These are phyloP conservation scores for Muntiacus muntjak DNA, from an alignment of 2,113 vertebrate species.

Conservation along the genomic window DNA sequence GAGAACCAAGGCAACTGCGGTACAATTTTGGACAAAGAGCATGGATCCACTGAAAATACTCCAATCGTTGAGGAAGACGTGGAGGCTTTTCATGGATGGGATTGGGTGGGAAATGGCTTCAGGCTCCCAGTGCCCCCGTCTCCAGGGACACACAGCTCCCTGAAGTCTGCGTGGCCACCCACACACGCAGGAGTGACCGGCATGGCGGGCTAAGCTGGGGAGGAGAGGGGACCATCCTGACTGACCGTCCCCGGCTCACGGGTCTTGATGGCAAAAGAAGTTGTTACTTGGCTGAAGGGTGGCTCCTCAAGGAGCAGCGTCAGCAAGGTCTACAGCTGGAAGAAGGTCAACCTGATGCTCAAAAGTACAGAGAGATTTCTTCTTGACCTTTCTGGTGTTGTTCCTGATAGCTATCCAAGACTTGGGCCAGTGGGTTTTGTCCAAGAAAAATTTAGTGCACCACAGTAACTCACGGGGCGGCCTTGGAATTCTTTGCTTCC, in stretches of 20 bases:
- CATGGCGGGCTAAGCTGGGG: not conserved
- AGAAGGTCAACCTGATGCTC: not conserved
- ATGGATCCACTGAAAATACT: not conserved
- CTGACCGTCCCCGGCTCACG: not conserved
- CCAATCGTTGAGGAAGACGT: not conserved
- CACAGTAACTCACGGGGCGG: not conserved
- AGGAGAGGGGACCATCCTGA: not conserved
- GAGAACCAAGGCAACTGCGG: not conserved
- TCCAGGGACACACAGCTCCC: not conserved
- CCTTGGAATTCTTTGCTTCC: not conserved
- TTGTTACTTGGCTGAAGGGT: not conserved
- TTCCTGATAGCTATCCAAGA: not conserved
- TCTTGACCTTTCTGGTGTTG: not conserved
- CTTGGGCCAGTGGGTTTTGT: not conserved
- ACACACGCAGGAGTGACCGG: not conserved
- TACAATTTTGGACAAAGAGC: not conserved
- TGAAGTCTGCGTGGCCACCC: not conserved
- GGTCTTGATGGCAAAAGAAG: not conserved
- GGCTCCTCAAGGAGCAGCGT: not conserved
- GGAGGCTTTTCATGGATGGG: not conserved
- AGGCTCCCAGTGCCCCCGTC: not conserved
- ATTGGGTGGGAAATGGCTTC: conserved; percentile 1
- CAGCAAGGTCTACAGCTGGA: not conserved
- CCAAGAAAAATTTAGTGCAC: not conserved
- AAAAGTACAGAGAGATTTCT: not conserved